These are phyloP conservation scores for Drosophila santomea DNA, from an alignment of 1,140 invertebrate species.

Conservation along the genomic window DNA sequence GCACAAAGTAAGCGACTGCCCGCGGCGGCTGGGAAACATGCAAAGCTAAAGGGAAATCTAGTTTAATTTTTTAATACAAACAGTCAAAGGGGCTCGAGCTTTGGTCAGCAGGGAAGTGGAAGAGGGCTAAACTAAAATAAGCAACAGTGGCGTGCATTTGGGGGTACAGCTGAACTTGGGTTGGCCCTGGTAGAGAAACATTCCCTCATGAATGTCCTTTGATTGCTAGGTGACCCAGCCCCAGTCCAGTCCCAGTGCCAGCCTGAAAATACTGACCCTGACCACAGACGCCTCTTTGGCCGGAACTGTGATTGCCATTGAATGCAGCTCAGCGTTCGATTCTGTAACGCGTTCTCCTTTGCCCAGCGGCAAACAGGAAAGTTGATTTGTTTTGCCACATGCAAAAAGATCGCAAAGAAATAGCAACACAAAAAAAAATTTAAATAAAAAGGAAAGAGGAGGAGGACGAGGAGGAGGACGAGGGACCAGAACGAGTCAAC, in stretches of 20 bases:
- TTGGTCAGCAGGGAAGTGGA: conserved; percentile 10
- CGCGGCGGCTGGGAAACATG: conserved; percentile 66
- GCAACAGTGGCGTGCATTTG: conserved; percentile 24
- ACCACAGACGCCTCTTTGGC: conserved; percentile 11
- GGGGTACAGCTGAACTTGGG: neutral
- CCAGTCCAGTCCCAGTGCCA: neutral
- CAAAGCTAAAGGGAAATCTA: conserved; percentile 81
- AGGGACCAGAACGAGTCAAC: conserved; percentile 34
- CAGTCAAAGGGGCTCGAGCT: conserved; percentile 57
- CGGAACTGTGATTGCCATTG: conserved; percentile 54
- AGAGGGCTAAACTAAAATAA: conserved; percentile 5
- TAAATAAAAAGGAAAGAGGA: too few relatives aligned
- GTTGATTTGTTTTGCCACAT: conserved; percentile 77
- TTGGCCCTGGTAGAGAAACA: neutral
- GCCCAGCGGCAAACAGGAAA: conserved; percentile 56
- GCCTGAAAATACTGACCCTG: neutral
- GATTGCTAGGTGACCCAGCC: neutral
- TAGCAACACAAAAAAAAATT: too few relatives aligned
- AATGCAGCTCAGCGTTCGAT: conserved; percentile 69
- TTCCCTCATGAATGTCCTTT: conserved; percentile 1
- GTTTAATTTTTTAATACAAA: conserved; percentile 81
- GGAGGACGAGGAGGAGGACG: neutral
- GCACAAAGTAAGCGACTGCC: conserved; percentile 71
- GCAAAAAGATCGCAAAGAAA: conserved; percentile 56
- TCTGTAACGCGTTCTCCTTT: conserved; percentile 53